A percentile compares a stretch with the other conserved stretches of the same genome.
Conservation (phyloP, 2,113 vertebrate genomes). For the Apteryx mantelli region DNA sequence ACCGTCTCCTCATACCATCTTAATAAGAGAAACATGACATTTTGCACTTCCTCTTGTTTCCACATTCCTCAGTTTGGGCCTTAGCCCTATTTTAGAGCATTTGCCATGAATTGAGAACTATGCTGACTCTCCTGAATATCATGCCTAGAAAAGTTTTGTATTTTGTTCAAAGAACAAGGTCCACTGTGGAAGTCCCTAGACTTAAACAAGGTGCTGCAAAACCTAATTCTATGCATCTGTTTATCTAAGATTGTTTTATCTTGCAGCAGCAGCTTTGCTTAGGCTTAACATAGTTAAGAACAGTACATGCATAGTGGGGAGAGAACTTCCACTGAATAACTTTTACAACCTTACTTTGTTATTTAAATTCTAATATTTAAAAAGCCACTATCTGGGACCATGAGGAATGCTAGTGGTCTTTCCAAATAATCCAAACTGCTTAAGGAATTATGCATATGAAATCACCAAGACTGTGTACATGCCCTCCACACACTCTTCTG, state of each 20-base stretch:
- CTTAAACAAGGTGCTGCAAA: not conserved
- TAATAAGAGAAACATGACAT: not conserved
- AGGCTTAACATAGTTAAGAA: not conserved
- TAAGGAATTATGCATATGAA: not conserved
- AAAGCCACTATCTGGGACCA: not conserved
- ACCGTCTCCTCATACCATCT: not conserved
- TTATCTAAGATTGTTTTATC: not conserved
- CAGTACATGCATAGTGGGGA: rapidly evolving
- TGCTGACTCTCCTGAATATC: not conserved
- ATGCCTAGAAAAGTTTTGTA: not conserved
- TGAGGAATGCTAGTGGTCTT: not conserved
- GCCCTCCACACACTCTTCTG: constrained; percentile 44
- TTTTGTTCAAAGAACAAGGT: not conserved
- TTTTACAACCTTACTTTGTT: not conserved
- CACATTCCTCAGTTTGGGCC: not conserved
- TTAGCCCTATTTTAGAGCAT: not conserved
- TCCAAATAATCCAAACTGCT: not conserved
- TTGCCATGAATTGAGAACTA: not conserved
- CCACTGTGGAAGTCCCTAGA: not conserved
- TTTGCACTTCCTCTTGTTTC: not conserved
- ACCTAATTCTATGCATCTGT: not conserved
- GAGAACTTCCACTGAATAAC: not conserved
- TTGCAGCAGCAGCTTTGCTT: not conserved
- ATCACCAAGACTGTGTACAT: constrained; percentile 5
- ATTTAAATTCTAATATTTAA: not conserved